Percentiles rank a stretch among this genome's conserved stretches.
These are phyloP conservation scores for Marasmarcha lunaedactyla DNA, from an alignment of 2,888 invertebrate species.

Conservation along the genomic window DNA sequence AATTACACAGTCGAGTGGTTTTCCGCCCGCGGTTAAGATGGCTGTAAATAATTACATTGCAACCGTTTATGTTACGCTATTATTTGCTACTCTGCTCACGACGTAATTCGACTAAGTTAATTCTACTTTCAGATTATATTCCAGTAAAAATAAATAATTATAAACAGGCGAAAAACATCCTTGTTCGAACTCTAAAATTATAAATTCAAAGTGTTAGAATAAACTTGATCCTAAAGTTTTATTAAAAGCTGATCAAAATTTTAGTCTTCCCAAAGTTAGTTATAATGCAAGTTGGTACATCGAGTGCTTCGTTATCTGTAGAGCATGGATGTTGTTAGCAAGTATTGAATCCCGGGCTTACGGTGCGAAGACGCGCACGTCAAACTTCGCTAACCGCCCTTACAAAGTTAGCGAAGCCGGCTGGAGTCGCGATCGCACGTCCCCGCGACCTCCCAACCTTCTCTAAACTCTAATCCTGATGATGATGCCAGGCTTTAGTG, in stretches of 20 bases:
- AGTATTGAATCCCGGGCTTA: slow-evolving; percentile 63
- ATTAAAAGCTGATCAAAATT: too few species aligned
- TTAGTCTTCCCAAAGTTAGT: neutral
- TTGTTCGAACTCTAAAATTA: too few species aligned
- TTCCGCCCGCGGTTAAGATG: slow-evolving; percentile 48
- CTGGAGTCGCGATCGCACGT: slow-evolving; percentile 50
- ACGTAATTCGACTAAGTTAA: too few species aligned
- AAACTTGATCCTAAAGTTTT: too few species aligned
- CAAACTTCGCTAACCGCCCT: slow-evolving; percentile 65
- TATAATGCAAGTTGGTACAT: neutral
- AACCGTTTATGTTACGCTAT: slow-evolving; percentile 8
- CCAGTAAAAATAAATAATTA: too few species aligned
- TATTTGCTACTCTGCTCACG: too few species aligned
- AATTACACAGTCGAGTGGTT: slow-evolving; percentile 63
- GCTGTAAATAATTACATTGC: slow-evolving; percentile 44
- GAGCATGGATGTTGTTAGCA: slow-evolving; percentile 39
- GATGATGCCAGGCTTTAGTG: slow-evolving; percentile 62
- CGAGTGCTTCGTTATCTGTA: slow-evolving; percentile 27
- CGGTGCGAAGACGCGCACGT: slow-evolving; percentile 58
- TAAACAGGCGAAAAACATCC: too few species aligned
- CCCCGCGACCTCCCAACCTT: slow-evolving; percentile 24
- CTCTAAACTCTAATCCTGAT: slow-evolving; percentile 63
- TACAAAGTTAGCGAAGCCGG: slow-evolving; percentile 63
- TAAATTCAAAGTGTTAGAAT: too few species aligned
- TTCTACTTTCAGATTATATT: too few species aligned